phyloP scores from a whole-genome alignment of 2,113 vertebrate species.

The Neotoma lepida region DNA sequence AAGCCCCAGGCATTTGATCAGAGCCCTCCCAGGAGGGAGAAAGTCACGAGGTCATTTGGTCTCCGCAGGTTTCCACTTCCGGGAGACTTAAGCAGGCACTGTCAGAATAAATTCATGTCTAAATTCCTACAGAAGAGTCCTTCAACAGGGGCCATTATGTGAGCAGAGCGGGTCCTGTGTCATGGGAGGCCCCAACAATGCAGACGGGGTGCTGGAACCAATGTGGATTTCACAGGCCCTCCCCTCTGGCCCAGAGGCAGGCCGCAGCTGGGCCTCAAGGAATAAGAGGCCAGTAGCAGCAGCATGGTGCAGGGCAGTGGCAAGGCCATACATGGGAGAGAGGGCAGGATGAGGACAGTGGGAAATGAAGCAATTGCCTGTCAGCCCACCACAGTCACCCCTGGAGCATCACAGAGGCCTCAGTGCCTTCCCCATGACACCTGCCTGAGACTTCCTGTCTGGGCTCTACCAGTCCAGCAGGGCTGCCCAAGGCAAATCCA shows the following conservation, averaged over 20 bases:
- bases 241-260: neutral
- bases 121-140: conserved; percentile 18
- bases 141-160: neutral
- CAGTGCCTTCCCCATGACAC: no score
- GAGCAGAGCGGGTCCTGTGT: neutral
- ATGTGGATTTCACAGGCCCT: conserved; percentile 25
- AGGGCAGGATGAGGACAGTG: neutral
- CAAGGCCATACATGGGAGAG: neutral
- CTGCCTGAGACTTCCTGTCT: neutral
- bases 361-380: neutral
- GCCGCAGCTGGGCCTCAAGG: neutral
- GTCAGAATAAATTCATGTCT: conserved; percentile 46
- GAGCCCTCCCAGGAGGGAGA: neutral
- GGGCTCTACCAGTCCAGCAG: neutral
- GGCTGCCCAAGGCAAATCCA: neutral
- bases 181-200: neutral
- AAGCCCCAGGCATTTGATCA: neutral
- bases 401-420: fast-evolving
- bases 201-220: conserved; percentile 12
- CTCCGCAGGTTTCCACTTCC: neutral
- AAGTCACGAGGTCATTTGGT: neutral
- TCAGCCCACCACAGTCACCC: fast-evolving
- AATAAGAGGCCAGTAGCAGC: neutral
- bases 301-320: neutral
- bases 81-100: neutral